Base-by-base conservation (phyloP, 2,113 vertebrate species). In the Agapornis roseicollis region DNA sequence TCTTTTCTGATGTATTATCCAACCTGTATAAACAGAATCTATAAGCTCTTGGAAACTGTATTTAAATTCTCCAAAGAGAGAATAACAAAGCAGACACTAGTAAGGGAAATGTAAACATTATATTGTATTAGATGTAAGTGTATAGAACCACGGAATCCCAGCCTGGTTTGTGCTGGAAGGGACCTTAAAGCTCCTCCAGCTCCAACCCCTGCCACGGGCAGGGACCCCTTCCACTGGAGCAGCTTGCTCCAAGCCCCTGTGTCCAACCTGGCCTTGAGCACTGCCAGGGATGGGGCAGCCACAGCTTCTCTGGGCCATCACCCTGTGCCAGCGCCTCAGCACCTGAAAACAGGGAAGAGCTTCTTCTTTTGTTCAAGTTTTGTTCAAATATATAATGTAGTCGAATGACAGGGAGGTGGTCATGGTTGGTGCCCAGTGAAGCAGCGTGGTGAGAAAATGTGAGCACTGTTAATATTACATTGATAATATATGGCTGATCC, bases 291-390 rank as follows among this genome's bases (percentile, higher is more conserved):
- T 58, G 56, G 56, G 56, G 56, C 56, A 58, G 56, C 56, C 56
- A n/a, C 56, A 58, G 55, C 55, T 58, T n/a, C 55, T n/a, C 55
- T 58, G 55, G 56, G 56, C 56, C n/a, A n/a, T n/a, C n/a, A 58
- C 33, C 33, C 56, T 58, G 56, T 10, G 56, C 56, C 56, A 58
- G 56, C 6, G 13, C 56, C 56, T n/a, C 56, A 58, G 56, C 56
- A 58, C 20, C n/a, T n/a, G n/a, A n/a, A n/a, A n/a, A 0, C 33
- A 58, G 33, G 56, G 56, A 58, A 0, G 6, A n/a, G 9, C 33
- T n/a, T 23, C 33, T n/a, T n/a, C 22, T 28, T 58, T n/a, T 58
- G 56, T 24, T 58, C 56, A 15, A 23, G 13, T 10, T 77, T 35
- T 65, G 24, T 33, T 65, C 52, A 49, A 11, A 44, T 7, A 16